Evolutionary conservation across 2,113 vertebrate species (phyloP).

Genomic region (Climacteris rufus): DNA sequence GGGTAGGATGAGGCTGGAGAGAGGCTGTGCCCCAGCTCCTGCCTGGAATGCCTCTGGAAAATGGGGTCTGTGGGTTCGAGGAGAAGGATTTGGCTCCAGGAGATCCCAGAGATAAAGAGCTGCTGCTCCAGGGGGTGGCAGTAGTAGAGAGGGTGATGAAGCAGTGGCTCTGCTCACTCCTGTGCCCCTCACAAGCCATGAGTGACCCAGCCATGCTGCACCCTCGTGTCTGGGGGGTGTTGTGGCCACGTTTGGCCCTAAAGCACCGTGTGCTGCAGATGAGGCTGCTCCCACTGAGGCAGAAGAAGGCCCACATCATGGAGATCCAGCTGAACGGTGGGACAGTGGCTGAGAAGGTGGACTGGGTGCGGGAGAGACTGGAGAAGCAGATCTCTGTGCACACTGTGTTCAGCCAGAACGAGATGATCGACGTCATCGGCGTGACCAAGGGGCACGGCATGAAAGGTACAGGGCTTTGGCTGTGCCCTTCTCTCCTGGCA

Average conservation of each 20-base stretch:
- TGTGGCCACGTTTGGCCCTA: background rate
- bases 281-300: conserved; percentile 77
- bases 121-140: background rate
- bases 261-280: conserved; percentile 53
- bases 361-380: conserved; percentile 76
- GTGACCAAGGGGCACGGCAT: conserved; percentile 79
- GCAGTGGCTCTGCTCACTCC: background rate
- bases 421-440: conserved; percentile 79
- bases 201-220: background rate
- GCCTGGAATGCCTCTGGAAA: background rate
- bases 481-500: background rate
- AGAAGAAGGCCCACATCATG: conserved; percentile 84
- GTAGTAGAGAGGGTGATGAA: background rate
- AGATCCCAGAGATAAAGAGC: background rate
- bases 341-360: conserved; percentile 77
- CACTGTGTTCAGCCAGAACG: conserved; percentile 74
- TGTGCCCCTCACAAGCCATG: background rate
- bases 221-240: accelerated
- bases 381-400: conserved; percentile 77
- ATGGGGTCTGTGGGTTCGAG: background rate
- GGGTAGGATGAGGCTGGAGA: background rate
- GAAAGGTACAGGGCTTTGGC: conserved; percentile 68
- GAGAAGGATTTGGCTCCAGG: background rate
- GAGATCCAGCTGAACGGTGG: conserved; percentile 81
- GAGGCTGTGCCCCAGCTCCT: background rate